A percentile compares a stretch with the other conserved stretches of the same genome.
Evolutionary conservation across 2,797 vertebrate genomes (phyloP).

Genomic region (Phoxinus dragarum): DNA sequence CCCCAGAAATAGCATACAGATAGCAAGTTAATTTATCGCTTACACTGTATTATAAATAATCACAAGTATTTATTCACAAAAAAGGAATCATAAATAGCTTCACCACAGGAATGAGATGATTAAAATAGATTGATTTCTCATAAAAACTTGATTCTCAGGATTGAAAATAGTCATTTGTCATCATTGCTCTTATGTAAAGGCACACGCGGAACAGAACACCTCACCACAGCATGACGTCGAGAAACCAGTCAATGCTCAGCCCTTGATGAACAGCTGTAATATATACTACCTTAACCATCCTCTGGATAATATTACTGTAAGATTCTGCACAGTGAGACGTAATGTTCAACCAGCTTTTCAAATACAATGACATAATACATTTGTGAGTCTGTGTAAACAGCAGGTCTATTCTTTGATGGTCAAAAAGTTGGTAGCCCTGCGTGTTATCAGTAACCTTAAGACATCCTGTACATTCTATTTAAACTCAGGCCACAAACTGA

Average conservation of each 20-base stretch:
- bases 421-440: neutral
- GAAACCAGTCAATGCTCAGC: conserved; percentile 5
- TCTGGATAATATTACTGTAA: neutral
- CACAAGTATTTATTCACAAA: conserved; percentile 44
- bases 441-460: neutral
- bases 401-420: neutral
- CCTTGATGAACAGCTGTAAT: conserved; percentile 16
- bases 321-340: neutral
- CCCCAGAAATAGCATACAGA: neutral
- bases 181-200: conserved; percentile 57
- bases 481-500: neutral
- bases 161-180: conserved; percentile 37
- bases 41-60: conserved; percentile 47
- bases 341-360: neutral
- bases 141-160: conserved; percentile 45
- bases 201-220: conserved; percentile 48
- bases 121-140: conserved; percentile 35
- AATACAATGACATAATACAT: neutral
- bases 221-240: neutral
- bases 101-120: conserved; percentile 34
- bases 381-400: neutral
- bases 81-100: conserved; percentile 9
- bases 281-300: neutral
- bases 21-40: neutral
- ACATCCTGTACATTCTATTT: neutral